phyloP scores from a whole-genome alignment of 2,888 invertebrate species.

The Idaea straminata region DNA sequence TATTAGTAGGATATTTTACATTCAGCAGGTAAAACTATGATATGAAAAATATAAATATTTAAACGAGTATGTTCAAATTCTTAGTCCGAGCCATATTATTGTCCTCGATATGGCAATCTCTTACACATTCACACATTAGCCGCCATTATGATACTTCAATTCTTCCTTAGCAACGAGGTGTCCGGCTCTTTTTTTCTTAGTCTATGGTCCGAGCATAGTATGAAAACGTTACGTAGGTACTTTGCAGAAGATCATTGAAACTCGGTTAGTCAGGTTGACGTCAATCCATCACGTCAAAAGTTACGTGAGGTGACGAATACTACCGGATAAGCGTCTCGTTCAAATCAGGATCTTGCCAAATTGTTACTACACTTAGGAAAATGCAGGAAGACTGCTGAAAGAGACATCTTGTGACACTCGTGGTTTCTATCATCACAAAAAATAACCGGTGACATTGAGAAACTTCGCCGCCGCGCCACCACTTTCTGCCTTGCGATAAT shows the following conservation, averaged over 20 bases:
- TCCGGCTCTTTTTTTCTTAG: too few species aligned
- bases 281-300: conserved; percentile 28
- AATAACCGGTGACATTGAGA: conserved; percentile 62
- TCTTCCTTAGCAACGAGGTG: too few species aligned
- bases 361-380: conserved; percentile 43
- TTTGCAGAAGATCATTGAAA: not conserved
- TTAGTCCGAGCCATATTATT: not conserved
- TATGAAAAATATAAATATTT: not conserved
- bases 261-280: conserved; percentile 20
- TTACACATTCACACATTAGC: too few species aligned
- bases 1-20: conserved; percentile 14
- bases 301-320: conserved; percentile 24
- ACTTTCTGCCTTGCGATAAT: conserved; percentile 29
- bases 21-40: not conserved
- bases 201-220: too few species aligned
- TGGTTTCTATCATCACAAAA: conserved; percentile 60
- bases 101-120: too few species aligned
- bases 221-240: not conserved
- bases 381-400: conserved; percentile 19
- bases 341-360: conserved; percentile 44
- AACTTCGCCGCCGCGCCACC: conserved; percentile 57
- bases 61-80: not conserved
- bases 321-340: conserved; percentile 38
- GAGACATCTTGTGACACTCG: conserved; percentile 31
- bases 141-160: too few species aligned